Base-by-base conservation (phyloP, 2,113 vertebrate species). In the Excalfactoria chinensis region DNA sequence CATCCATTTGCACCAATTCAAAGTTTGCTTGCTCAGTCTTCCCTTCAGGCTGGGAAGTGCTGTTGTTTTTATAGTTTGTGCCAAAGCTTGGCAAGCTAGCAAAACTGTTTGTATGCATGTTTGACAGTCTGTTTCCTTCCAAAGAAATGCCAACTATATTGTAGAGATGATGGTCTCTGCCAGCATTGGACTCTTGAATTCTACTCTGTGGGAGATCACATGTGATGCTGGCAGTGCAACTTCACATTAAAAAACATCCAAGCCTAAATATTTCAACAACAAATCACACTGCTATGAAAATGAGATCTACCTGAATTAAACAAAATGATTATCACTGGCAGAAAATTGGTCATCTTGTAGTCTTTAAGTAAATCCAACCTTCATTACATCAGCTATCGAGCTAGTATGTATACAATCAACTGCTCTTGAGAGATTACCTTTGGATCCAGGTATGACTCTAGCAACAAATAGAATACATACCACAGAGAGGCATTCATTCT, bases 321-420 rank as follows among this genome's bases (percentile, higher is more conserved):
- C 77, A 53, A 55, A 88, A 59, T 60, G 72, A 77, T 58, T 94
- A 74, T 46, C 84, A 53, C 91, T 86, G 85, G 85, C 53, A 93
- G 77, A 95, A 95, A 91, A 62, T n/a, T 84, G 81, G 73, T 34
- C 80, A 95, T 32, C 63, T 62, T 68, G 79, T 66, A 71, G 77
- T 75, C 56, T 91, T 69, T 92, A 95, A 94, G 93, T 81, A 90
- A 93, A 96, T 82, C 34, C 28, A 30, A 92, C 93, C 97, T 97
- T 90, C 84, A 93, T 89, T 92, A 89, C 34, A 44, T 84, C 94
- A 95, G 60, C 81, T 84, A 92, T 92, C 70, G 89, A 82, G 95
- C 86, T 92, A 71, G 81, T 89, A 78, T 93, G 82, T 73, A 88
- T 90, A 84, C 93, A 75, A 88, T 88, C 89, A 89, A 90, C 10